phyloP scores from a whole-genome alignment of 2,888 invertebrate species.

The Drosophila colorata region DNA sequence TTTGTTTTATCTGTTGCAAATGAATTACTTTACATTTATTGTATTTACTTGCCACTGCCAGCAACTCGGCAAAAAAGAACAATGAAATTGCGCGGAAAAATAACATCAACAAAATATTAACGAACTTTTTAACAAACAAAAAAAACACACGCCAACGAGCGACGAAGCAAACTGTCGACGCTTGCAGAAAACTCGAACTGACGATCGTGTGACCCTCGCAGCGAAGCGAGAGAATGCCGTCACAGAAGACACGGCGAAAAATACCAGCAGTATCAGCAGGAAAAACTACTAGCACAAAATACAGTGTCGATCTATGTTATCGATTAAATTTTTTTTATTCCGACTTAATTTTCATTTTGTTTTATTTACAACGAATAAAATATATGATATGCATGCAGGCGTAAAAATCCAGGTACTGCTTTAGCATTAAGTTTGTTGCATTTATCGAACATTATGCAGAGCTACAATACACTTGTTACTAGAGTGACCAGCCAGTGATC shows the following conservation, averaged over 20 bases:
- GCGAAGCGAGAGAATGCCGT: constrained; percentile 6
- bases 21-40: too few species aligned
- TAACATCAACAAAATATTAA: constrained; percentile 15
- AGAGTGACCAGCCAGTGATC: too few species aligned
- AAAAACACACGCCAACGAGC: constrained; percentile 6
- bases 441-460: too few species aligned
- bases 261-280: constrained; percentile 3
- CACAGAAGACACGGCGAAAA: neutral
- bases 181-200: constrained; percentile 38
- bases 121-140: constrained; percentile 1
- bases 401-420: too few species aligned
- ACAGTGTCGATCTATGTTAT: neutral
- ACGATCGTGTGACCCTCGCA: constrained; percentile 36
- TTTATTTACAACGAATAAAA: too few species aligned
- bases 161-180: constrained; percentile 1
- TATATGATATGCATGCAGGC: too few species aligned
- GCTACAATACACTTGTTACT: too few species aligned
- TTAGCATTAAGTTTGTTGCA: too few species aligned
- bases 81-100: neutral
- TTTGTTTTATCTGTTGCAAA: constrained; percentile 16
- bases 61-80: constrained; percentile 5
- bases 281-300: constrained; percentile 9
- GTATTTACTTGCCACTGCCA: neutral
- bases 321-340: too few species aligned
- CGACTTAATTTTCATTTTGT: too few species aligned